phyloP scores from a whole-genome alignment of 2,888 invertebrate genomes.

The Hylaea fasciaria region DNA sequence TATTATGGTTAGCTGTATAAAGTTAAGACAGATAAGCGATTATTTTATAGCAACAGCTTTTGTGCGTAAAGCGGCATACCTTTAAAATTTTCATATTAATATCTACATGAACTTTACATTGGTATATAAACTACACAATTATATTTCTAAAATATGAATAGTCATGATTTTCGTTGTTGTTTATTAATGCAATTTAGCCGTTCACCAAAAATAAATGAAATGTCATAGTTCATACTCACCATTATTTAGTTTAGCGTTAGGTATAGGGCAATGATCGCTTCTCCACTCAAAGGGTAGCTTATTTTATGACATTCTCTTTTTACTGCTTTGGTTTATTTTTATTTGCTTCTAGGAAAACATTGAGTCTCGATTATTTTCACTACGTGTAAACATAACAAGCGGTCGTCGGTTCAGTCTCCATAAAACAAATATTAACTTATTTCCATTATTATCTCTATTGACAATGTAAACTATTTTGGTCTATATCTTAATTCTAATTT shows the following conservation, averaged over 20 bases:
- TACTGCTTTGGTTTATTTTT: slow-evolving; percentile 15
- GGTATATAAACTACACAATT: neutral
- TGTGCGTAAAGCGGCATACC: slow-evolving; percentile 9
- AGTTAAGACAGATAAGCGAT: neutral
- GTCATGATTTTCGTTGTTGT: slow-evolving; percentile 16
- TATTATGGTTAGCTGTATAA: too few species aligned
- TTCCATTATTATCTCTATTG: slow-evolving; percentile 1
- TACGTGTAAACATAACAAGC: slow-evolving; percentile 24
- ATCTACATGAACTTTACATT: neutral
- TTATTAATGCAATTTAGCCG: neutral
- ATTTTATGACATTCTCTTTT: slow-evolving; percentile 17
- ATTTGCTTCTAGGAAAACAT: slow-evolving; percentile 8
- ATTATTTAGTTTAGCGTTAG: too few species aligned
- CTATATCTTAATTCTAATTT: slow-evolving; percentile 59
- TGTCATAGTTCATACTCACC: neutral
- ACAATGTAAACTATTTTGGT: slow-evolving; percentile 55
- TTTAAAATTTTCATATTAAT: too few species aligned
- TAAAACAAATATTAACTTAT: neutral
- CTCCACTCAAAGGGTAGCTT: slow-evolving; percentile 1
- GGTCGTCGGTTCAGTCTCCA: slow-evolving; percentile 1
- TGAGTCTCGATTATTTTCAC: slow-evolving; percentile 22
- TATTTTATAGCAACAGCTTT: neutral
- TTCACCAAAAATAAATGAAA: neutral
- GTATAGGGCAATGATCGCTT: too few species aligned
- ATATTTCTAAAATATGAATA: neutral